A percentile compares a stretch with the other conserved stretches of the same genome.
phyloP scores from a whole-genome alignment of 1,140 invertebrate species.

The Acromyrmex heyeri region DNA sequence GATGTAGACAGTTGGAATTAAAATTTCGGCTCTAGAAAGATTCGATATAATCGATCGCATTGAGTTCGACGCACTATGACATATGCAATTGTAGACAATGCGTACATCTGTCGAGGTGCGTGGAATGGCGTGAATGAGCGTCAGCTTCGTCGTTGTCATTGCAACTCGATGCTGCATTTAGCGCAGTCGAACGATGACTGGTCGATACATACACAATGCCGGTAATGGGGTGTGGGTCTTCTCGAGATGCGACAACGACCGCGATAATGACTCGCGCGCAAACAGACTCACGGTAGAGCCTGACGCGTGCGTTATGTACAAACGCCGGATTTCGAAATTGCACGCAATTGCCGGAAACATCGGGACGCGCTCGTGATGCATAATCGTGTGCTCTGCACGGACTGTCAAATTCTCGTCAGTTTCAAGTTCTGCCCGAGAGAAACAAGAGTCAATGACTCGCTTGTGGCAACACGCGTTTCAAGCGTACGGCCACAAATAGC shows the following conservation, averaged over 20 bases:
- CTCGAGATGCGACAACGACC: slow-evolving; percentile 24
- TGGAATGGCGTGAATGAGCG: slow-evolving; percentile 38
- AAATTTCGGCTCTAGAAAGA: neutral
- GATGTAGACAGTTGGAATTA: neutral
- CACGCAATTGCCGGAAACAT: slow-evolving; percentile 19
- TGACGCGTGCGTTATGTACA: slow-evolving; percentile 18
- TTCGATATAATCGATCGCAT: slow-evolving; percentile 38
- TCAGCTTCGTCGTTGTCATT: slow-evolving; percentile 22
- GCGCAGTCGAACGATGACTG: slow-evolving; percentile 48
- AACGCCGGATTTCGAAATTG: slow-evolving; percentile 36
- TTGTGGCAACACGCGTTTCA: slow-evolving; percentile 28
- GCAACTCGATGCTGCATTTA: slow-evolving; percentile 41
- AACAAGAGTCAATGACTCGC: slow-evolving; percentile 65
- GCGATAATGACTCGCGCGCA: slow-evolving; percentile 47
- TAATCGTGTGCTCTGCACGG: neutral
- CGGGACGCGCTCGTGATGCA: neutral
- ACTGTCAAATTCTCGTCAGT: slow-evolving; percentile 64
- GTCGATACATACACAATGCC: slow-evolving; percentile 38
- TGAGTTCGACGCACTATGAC: slow-evolving; percentile 35
- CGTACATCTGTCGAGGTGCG: slow-evolving; percentile 15
- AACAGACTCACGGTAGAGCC: neutral
- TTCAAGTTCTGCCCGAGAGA: slow-evolving; percentile 33
- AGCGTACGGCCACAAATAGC: slow-evolving; percentile 35
- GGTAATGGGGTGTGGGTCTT: slow-evolving; percentile 40
- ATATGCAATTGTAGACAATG: slow-evolving; percentile 38